Conservation (phyloP, 2,888 invertebrate species). For the Periphyllus acericola region DNA sequence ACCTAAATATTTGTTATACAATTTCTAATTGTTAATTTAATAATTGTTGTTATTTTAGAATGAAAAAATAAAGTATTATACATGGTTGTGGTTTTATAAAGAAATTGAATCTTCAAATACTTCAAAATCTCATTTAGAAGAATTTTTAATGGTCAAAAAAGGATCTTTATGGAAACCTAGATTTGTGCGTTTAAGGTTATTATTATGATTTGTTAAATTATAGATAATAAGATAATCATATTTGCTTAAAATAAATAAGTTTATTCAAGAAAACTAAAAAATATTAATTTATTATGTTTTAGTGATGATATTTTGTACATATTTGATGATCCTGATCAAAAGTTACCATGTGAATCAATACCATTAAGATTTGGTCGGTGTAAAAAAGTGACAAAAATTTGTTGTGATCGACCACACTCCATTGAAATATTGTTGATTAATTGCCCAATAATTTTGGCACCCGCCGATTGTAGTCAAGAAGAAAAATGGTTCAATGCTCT, state of each 20-base stretch:
- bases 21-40: background rate
- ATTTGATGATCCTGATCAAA: constrained; percentile 38
- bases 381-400: constrained; percentile 49
- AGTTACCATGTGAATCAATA: constrained; percentile 30
- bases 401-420: constrained; percentile 41
- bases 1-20: background rate
- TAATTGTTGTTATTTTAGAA: constrained; percentile 12
- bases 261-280: background rate
- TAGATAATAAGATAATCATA: background rate
- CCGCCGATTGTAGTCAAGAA: constrained; percentile 54
- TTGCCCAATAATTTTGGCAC: constrained; percentile 41
- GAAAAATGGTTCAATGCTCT: constrained; percentile 57
- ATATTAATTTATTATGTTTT: constrained; percentile 7
- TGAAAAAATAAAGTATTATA: constrained; percentile 52
- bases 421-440: constrained; percentile 44
- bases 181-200: constrained; percentile 57
- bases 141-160: constrained; percentile 59
- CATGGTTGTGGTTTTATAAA: constrained; percentile 53
- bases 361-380: constrained; percentile 54
- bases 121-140: constrained; percentile 48
- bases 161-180: constrained; percentile 45
- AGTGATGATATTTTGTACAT: constrained; percentile 52
- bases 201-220: background rate
- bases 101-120: constrained; percentile 45
- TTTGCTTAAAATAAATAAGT: background rate